Evolutionary conservation across 2,888 invertebrate genomes (phyloP).

Genomic region (Leptinotarsa tumamoca): DNA sequence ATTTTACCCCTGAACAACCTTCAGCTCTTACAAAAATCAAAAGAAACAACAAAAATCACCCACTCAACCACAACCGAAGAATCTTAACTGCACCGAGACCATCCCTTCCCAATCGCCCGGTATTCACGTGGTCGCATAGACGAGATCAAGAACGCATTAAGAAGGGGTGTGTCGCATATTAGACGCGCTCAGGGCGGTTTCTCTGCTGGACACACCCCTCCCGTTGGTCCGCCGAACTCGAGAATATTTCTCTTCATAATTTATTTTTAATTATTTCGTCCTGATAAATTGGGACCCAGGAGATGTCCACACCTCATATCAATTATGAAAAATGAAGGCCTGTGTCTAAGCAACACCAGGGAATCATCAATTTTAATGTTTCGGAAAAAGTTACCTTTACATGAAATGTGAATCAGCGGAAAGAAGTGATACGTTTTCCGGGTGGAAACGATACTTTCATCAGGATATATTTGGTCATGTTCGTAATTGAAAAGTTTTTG

Average conservation of each 20-base stretch:
- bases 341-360: slow-evolving; percentile 35
- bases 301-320: slow-evolving; percentile 47
- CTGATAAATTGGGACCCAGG: slow-evolving; percentile 48
- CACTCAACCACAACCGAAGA: neutral
- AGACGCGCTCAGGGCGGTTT: slow-evolving; percentile 59
- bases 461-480: neutral
- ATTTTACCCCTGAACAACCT: neutral
- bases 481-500: too few species aligned
- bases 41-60: neutral
- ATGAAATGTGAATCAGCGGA: slow-evolving; percentile 11
- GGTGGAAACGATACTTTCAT: slow-evolving; percentile 3
- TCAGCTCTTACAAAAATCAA: neutral
- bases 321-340: slow-evolving; percentile 45
- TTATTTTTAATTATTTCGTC: slow-evolving; percentile 55
- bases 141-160: slow-evolving; percentile 30
- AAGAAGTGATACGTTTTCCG: neutral
- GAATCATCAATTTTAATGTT: slow-evolving; percentile 40
- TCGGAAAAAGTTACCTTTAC: slow-evolving; percentile 20
- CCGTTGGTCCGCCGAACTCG: slow-evolving; percentile 49
- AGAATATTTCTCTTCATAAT: slow-evolving; percentile 50
- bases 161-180: slow-evolving; percentile 59
- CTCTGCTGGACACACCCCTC: slow-evolving; percentile 56
- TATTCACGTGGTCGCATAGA: slow-evolving; percentile 20
- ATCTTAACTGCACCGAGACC: neutral
- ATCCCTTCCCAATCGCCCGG: slow-evolving; percentile 31